Evolutionary conservation across 2,888 invertebrate species (phyloP), one percentile per base, ranked within the genome.

Genomic region (Colletes collaris): DNA sequence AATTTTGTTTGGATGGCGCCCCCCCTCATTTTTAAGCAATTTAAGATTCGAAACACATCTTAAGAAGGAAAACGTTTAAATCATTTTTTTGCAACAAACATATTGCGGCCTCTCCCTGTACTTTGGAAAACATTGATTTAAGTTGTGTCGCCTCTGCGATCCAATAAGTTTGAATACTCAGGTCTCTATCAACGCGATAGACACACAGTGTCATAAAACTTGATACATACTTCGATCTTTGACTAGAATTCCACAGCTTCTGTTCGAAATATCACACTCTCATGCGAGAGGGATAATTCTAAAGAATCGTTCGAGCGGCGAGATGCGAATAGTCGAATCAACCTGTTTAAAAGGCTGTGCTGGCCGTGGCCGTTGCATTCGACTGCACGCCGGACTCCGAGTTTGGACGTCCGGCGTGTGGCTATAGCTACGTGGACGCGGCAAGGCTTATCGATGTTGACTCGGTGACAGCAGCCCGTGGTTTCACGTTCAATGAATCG

Each of bases 361-460:
- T 90, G 81, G 87, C 79, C 67, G 83, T 78, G 27, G 86, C 80
- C 67, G 70, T 79, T 19, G 63, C 56, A 11, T 70, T 86, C 27
- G 86, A 86, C 50, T 87, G 89, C 88, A 90, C 89, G 89, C 89
- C 89, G 88, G 87, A 86, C 86, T 86, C 85, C 49, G 86, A 86
- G 68, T 79, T 87, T 35, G 86, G 77, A 79, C 85, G 89, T 86
- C 93, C 93, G 93, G 92, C 94, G 93, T 93, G 92, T 88, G 93
- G 93, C 93, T 94, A 94, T 95, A 96, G 96, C 95, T 96, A 96
- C 95, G 96, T 95, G 86, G 96, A 95, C 88, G 95, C 95, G 11
- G 95, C 95, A 93, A 96, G 94, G 6, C 96, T 96, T 82, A 95
- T 95, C 89, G 96, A 96, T 69, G 96, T 96, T 76, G 96, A 96